Evolutionary conservation across 1,140 invertebrate species (phyloP).

Genomic region (Gyrodactylus salaris): DNA sequence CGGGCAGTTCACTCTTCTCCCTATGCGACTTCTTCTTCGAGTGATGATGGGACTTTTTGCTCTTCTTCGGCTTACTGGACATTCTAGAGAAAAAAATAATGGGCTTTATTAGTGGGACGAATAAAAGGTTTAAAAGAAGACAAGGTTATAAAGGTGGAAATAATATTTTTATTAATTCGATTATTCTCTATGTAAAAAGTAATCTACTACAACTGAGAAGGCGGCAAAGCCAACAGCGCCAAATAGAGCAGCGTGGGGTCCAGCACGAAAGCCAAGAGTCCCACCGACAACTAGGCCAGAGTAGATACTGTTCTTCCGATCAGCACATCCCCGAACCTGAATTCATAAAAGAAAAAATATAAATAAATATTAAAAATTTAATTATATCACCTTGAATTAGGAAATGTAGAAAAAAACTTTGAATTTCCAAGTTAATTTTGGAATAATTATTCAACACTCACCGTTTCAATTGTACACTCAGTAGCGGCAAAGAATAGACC

Average conservation of each 20-base stretch:
- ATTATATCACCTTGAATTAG: no score
- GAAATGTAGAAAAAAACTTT: background rate
- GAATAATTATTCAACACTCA: conserved; percentile 24
- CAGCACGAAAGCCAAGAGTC: conserved; percentile 61
- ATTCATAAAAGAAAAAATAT: conserved; percentile 3
- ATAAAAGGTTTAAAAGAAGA: no score
- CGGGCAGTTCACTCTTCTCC: background rate
- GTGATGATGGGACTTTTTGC: background rate
- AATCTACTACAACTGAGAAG: conserved; percentile 71
- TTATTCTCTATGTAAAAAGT: conserved; percentile 23
- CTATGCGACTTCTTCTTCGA: background rate
- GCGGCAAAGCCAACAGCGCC: conserved; percentile 72
- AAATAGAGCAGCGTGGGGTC: conserved; percentile 52
- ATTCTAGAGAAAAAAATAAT: no score
- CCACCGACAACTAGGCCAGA: conserved; percentile 69
- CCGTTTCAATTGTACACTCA: conserved; percentile 53
- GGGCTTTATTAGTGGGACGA: no score
- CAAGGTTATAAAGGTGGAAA: no score
- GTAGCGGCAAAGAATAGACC: conserved; percentile 61
- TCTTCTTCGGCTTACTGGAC: background rate
- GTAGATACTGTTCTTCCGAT: conserved; percentile 77
- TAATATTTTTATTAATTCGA: background rate
- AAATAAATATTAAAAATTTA: no score
- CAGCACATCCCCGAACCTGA: conserved; percentile 39
- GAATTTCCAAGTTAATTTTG: background rate